Conservation (phyloP, 1,140 invertebrate species). For the Caenorhabditis briggsae region DNA sequence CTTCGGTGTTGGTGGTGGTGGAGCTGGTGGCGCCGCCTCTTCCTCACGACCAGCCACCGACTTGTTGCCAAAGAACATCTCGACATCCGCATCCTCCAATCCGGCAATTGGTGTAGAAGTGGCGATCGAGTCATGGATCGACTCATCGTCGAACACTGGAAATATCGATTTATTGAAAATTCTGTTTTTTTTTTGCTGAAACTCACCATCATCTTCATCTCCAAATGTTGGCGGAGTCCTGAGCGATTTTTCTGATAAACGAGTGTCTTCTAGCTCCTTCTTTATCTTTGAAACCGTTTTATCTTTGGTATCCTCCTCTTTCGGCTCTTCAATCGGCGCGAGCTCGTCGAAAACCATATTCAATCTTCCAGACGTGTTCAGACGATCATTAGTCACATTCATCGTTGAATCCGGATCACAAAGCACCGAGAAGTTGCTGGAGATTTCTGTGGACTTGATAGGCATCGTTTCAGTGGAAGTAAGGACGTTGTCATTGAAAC, state of each 20-base stretch:
- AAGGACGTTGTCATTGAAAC: too few relatives aligned
- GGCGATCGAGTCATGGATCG: neutral
- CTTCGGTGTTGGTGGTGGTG: neutral
- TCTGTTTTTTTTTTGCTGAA: neutral
- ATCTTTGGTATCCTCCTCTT: neutral
- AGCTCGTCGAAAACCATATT: slow-evolving; percentile 24
- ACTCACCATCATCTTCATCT: slow-evolving; percentile 5
- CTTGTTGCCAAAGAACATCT: neutral
- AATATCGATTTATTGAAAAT: slow-evolving; percentile 1
- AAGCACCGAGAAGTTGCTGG: slow-evolving; percentile 11
- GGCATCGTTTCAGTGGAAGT: too few relatives aligned
- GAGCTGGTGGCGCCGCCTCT: neutral
- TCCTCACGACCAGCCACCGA: neutral
- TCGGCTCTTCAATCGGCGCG: neutral
- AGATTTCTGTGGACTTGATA: neutral
- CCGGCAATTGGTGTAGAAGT: slow-evolving; percentile 26
- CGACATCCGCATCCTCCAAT: neutral
- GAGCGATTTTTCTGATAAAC: neutral
- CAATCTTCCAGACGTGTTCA: neutral
- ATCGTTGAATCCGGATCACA: slow-evolving; percentile 49
- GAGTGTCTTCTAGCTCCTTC: neutral
- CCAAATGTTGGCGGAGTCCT: neutral
- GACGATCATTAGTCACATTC: neutral
- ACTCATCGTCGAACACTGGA: neutral
- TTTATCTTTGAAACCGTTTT: neutral